Percentiles rank a stretch among this genome's conserved stretches.
These are phyloP conservation scores for Epizoanthus fatuus DNA, from an alignment of 92 coral and sea anemone genomes.

Conservation along the genomic window DNA sequence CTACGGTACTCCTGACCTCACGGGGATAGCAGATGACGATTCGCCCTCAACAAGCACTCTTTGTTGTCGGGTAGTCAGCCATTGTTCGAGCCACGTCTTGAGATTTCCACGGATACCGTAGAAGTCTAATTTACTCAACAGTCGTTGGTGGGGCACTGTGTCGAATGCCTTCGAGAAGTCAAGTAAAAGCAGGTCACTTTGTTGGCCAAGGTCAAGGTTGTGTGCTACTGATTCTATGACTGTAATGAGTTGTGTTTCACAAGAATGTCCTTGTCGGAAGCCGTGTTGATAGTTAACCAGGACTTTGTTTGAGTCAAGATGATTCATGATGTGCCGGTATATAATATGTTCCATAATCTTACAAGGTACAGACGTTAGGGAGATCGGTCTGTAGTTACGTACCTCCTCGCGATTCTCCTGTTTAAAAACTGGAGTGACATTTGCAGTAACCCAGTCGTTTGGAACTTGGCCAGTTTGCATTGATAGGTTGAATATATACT, in stretches of 20 bases:
- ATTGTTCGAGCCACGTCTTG: background rate
- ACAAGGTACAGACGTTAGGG: background rate
- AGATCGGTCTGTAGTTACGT: background rate
- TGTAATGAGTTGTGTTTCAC: background rate
- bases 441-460: constrained; percentile 35
- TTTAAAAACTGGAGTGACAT: constrained; percentile 2
- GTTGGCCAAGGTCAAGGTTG: constrained; percentile 22
- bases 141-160: constrained; percentile 1
- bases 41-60: constrained; percentile 7
- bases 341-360: background rate
- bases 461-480: constrained; percentile 17
- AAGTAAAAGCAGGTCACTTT: constrained; percentile 11
- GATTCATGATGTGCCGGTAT: constrained; percentile 3
- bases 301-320: background rate
- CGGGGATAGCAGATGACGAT: background rate
- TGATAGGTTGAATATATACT: constrained; percentile 21
- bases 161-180: constrained; percentile 6
- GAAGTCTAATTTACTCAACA: background rate
- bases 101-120: constrained; percentile 16
- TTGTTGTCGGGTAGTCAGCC: constrained; percentile 10
- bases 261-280: constrained; percentile 1
- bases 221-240: background rate
- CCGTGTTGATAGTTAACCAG: background rate
- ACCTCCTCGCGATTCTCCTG: constrained; percentile 3
- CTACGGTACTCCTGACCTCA: background rate